Conservation (phyloP, 2,113 vertebrate species). For the Manacus vitellinus region DNA sequence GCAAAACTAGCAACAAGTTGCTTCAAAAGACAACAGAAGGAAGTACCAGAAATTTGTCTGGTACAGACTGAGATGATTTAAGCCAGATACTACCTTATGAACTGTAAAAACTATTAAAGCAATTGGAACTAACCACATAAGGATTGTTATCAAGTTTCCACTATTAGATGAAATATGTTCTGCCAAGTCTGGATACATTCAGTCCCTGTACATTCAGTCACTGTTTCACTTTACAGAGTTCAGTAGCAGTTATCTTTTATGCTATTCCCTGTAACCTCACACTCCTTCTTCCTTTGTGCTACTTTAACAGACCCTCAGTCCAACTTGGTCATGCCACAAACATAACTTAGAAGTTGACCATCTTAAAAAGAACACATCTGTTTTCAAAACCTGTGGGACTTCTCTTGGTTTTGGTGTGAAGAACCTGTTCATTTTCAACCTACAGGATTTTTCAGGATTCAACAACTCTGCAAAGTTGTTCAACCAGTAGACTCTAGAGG, state of each 20-base stretch:
- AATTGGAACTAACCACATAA: neutral
- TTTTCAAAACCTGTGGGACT: neutral
- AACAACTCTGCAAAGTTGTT: neutral
- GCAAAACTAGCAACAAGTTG: neutral
- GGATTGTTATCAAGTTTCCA: neutral
- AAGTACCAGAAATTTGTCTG: neutral
- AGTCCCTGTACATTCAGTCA: neutral
- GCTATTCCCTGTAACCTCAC: neutral
- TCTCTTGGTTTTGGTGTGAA: neutral
- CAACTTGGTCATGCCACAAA: neutral
- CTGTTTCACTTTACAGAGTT: neutral
- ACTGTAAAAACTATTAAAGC: neutral
- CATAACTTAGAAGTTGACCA: neutral
- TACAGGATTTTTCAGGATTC: neutral
- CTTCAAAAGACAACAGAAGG: neutral
- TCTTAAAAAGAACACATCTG: neutral
- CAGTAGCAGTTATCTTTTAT: neutral
- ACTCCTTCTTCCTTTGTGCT: neutral
- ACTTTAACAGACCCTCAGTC: neutral
- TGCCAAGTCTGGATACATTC: neutral
- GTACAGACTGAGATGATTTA: neutral
- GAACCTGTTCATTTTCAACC: neutral
- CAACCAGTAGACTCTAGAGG: neutral
- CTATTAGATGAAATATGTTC: neutral
- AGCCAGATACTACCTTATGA: neutral